Base-by-base conservation (phyloP, 2,113 vertebrate genomes). In the Menura novaehollandiae region DNA sequence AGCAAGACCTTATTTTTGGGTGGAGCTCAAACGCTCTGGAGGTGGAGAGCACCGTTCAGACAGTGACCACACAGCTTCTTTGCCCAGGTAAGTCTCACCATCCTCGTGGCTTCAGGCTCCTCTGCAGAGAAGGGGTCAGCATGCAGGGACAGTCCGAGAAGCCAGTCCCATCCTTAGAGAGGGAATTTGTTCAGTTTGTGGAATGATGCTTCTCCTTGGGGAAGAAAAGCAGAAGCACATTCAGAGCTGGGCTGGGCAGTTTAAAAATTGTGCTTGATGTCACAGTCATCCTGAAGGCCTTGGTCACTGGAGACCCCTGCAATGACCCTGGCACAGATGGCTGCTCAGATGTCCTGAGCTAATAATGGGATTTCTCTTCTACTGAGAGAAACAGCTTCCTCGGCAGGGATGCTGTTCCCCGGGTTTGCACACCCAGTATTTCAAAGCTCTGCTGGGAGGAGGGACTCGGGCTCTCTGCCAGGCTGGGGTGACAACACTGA, bases 1-100 rank as follows among this genome's bases (percentile, higher is more conserved):
- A 71, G 13, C 91, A 93, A 10, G 96, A 96, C 39, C 89, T 97
- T 1, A 67, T 99, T 5, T 99, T 99, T 88, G 85, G 52, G 24
- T 99, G 99, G 99, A 97, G 95, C 51, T 88, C 89, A 1, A 37
- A 90, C 0, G 56, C 96, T 7, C 86, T 99, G 52, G 97, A 98
- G 59, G 53, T 98, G 35, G 97, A 98, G 33, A 95, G 96, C 24
- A 94, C 94, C 0, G 84, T 99, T 22, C 97, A 94, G 84, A 72
- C 96, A 3, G 94, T 98, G 59, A 89, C 79, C 4, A 62, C 83
- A 1, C 94, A 64, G 28, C 83, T 99, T 13, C 97, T 97, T 27
- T 99, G 99, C 77, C 98, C 98, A 24, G 98, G 98, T 99, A 71
- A 89, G 83, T 6, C 32, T 37, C 37, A 3, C 18, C 15, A 0